A percentile compares a stretch with the other conserved stretches of the same genome.
These are phyloP conservation scores for Galerucella nymphaeae DNA, from an alignment of 2,888 invertebrate genomes.

Conservation along the genomic window DNA sequence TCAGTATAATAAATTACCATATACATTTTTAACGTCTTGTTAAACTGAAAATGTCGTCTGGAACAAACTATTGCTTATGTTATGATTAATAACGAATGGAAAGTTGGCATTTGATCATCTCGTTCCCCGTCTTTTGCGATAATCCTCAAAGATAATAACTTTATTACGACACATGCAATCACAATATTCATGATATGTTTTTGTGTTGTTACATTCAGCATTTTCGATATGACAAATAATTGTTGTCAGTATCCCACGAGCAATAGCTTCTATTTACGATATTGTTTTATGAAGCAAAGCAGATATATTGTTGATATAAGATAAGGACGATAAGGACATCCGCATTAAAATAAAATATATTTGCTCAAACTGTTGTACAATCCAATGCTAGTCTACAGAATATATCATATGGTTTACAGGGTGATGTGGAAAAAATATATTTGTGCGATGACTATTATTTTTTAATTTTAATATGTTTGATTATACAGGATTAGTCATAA, in stretches of 20 bases:
- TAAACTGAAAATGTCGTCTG: conserved; percentile 4
- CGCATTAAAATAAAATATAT: conserved; percentile 1
- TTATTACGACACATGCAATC: conserved; percentile 10
- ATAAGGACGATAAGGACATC: not conserved
- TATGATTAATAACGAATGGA: conserved; percentile 1
- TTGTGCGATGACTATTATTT: too few relatives aligned
- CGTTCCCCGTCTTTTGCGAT: conserved; percentile 3
- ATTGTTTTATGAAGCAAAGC: not conserved
- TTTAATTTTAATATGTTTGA: too few relatives aligned
- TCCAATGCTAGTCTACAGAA: not conserved
- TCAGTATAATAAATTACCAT: not conserved
- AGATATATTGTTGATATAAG: not conserved
- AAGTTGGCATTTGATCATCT: conserved; percentile 8
- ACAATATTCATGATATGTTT: conserved; percentile 16
- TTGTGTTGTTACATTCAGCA: not conserved
- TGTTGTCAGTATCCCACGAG: conserved; percentile 8
- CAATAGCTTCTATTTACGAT: not conserved
- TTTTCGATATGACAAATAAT: conserved; percentile 10
- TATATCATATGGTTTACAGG: not conserved
- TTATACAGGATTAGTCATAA: too few relatives aligned
- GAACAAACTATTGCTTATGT: conserved; percentile 3
- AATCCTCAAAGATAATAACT: conserved; percentile 10
- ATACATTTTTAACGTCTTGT: not conserved
- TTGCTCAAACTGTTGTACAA: conserved; percentile 4
- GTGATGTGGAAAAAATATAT: too few relatives aligned